These are phyloP conservation scores for Chrysotoxum bicinctum DNA, from an alignment of 2,888 invertebrate genomes.

Conservation along the genomic window DNA sequence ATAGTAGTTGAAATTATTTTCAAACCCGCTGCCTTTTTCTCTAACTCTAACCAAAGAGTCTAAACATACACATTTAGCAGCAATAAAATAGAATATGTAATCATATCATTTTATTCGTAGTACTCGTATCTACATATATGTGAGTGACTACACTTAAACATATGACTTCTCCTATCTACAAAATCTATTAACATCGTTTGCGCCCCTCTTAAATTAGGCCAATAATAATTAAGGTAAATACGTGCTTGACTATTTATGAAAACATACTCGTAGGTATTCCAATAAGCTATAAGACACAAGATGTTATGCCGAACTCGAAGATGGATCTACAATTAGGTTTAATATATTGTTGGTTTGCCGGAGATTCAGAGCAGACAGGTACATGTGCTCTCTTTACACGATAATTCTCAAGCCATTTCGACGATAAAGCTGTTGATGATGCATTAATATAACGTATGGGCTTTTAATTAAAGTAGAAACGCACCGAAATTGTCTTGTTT, in stretches of 20 bases:
- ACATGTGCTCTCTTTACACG: background rate
- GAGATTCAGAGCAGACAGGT: conserved; percentile 18
- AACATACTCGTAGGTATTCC: background rate
- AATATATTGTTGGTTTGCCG: conserved; percentile 56
- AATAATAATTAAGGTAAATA: conserved; percentile 79
- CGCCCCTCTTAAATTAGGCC: conserved; percentile 75
- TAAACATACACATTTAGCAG: conserved; percentile 13
- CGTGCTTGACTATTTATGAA: conserved; percentile 73
- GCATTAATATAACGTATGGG: conserved; percentile 56
- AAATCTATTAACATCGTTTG: background rate
- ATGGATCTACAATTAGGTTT: conserved; percentile 66
- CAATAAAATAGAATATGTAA: conserved; percentile 31
- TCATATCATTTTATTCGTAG: background rate
- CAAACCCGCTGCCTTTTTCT: conserved; percentile 37
- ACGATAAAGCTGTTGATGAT: conserved; percentile 41
- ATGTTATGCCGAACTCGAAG: conserved; percentile 35
- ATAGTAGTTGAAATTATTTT: conserved; percentile 42
- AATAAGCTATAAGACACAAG: background rate
- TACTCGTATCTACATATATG: background rate
- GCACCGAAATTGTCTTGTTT: conserved; percentile 32
- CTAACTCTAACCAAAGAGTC: background rate
- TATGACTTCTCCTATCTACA: background rate
- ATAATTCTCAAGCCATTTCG: conserved; percentile 22
- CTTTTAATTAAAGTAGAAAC: conserved; percentile 42
- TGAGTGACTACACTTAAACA: background rate